phyloP scores from a whole-genome alignment of 2,888 invertebrate species.

The Amorpha juglandis region DNA sequence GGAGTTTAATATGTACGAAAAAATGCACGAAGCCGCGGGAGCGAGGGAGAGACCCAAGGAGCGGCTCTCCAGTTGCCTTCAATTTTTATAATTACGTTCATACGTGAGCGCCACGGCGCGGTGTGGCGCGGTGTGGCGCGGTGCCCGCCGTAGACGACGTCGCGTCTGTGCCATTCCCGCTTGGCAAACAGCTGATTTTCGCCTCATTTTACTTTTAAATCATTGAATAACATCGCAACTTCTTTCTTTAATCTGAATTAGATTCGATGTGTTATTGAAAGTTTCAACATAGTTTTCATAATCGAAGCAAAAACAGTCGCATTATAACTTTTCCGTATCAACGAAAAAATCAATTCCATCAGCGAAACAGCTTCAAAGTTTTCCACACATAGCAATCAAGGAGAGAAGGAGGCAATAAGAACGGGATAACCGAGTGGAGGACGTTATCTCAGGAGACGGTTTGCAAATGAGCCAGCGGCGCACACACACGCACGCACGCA shows the following conservation, averaged over 20 bases:
- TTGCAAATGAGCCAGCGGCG: slow-evolving; percentile 81
- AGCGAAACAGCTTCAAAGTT: slow-evolving; percentile 73
- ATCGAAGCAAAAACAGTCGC: slow-evolving; percentile 45
- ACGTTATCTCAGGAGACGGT: slow-evolving; percentile 84
- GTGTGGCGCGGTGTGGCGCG: slow-evolving; percentile 25
- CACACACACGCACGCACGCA: slow-evolving; percentile 57
- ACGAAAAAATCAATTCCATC: slow-evolving; percentile 75
- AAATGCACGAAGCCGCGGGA: slow-evolving; percentile 82
- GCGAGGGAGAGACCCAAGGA: slow-evolving; percentile 76
- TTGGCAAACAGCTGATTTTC: neutral
- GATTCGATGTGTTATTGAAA: neutral
- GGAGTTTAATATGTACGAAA: slow-evolving; percentile 84
- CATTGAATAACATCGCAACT: neutral
- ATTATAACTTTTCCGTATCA: slow-evolving; percentile 69
- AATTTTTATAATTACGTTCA: slow-evolving; percentile 85
- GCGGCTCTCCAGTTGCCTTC: slow-evolving; percentile 77
- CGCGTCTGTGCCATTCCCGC: neutral
- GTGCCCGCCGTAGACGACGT: slow-evolving; percentile 42
- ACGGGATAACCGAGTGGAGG: slow-evolving; percentile 81
- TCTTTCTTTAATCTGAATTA: neutral
- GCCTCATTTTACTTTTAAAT: neutral
- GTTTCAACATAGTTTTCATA: slow-evolving; percentile 30
- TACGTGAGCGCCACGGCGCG: slow-evolving; percentile 83
- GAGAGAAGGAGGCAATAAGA: slow-evolving; percentile 81
- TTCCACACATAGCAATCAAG: slow-evolving; percentile 81